Evolutionary conservation across 2,888 invertebrate genomes (phyloP).

Genomic region (Trimorus sp.): DNA sequence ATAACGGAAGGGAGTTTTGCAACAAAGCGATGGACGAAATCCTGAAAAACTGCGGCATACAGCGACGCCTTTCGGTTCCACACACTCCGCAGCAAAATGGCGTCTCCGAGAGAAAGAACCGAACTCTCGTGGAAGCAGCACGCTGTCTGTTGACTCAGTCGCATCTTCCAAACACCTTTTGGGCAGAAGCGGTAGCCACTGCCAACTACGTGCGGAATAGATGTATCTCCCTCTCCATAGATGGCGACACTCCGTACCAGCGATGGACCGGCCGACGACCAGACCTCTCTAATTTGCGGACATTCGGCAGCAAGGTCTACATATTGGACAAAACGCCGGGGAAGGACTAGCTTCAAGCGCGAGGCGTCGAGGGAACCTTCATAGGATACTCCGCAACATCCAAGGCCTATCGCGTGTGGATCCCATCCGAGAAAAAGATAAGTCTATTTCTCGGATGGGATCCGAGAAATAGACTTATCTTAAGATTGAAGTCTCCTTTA

Average conservation of each 20-base stretch:
- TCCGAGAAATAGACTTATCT: too few species aligned
- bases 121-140: slow-evolving; percentile 70
- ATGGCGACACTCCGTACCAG: not conserved
- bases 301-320: slow-evolving; percentile 4
- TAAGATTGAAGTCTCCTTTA: too few species aligned
- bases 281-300: not conserved
- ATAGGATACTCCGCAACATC: not conserved
- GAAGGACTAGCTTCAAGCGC: not conserved
- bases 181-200: slow-evolving; percentile 13
- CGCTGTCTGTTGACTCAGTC: slow-evolving; percentile 63
- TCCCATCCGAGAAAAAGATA: not conserved
- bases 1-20: slow-evolving; percentile 66
- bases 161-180: slow-evolving; percentile 10
- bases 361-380: slow-evolving; percentile 8
- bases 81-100: slow-evolving; percentile 73
- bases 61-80: slow-evolving; percentile 66
- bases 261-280: not conserved
- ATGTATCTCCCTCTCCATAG: slow-evolving; percentile 30
- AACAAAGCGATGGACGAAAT: slow-evolving; percentile 66
- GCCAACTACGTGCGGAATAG: slow-evolving; percentile 6
- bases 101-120: slow-evolving; percentile 70
- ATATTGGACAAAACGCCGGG: not conserved
- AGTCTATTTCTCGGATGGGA: too few species aligned
- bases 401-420: slow-evolving; percentile 1
- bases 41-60: slow-evolving; percentile 66